phyloP scores from a whole-genome alignment of 1,140 invertebrate species.

The Magallana ariakensis region DNA sequence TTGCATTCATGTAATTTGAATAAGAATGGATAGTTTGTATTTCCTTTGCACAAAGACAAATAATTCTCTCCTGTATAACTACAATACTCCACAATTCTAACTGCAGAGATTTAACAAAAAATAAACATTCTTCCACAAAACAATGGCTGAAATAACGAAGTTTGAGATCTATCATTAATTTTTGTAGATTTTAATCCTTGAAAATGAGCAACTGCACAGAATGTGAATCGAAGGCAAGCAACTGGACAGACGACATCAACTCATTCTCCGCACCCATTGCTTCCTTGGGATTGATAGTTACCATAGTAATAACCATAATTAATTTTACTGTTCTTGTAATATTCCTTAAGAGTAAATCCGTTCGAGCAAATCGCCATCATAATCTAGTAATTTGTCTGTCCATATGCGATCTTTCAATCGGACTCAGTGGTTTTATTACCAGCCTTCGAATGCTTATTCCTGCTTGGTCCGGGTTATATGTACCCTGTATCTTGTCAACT shows the following conservation, averaged over 20 bases:
- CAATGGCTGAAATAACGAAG: too few relatives aligned
- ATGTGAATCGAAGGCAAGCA: not conserved
- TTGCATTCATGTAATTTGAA: too few relatives aligned
- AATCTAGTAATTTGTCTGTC: not conserved
- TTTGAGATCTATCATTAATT: too few relatives aligned
- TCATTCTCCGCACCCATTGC: not conserved
- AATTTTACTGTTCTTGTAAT: not conserved
- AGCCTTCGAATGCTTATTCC: not conserved
- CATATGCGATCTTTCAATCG: not conserved
- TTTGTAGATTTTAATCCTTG: too few relatives aligned
- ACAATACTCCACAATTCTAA: too few relatives aligned
- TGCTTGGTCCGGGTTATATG: not conserved
- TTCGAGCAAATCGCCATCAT: not conserved
- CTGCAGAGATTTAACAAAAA: too few relatives aligned
- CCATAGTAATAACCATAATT: not conserved
- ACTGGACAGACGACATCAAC: not conserved
- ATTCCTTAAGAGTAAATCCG: too few relatives aligned
- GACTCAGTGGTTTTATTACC: not conserved
- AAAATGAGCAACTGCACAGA: not conserved
- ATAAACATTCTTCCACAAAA: too few relatives aligned
- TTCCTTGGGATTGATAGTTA: not conserved
- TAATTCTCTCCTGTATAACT: too few relatives aligned
- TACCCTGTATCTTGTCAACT: not conserved
- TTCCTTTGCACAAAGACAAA: too few relatives aligned
- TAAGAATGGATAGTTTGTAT: too few relatives aligned